Percentiles rank a stretch among this genome's conserved stretches.
Conservation (phyloP, 2,888 invertebrate species). For the Hirtodrosophila alboralis region DNA sequence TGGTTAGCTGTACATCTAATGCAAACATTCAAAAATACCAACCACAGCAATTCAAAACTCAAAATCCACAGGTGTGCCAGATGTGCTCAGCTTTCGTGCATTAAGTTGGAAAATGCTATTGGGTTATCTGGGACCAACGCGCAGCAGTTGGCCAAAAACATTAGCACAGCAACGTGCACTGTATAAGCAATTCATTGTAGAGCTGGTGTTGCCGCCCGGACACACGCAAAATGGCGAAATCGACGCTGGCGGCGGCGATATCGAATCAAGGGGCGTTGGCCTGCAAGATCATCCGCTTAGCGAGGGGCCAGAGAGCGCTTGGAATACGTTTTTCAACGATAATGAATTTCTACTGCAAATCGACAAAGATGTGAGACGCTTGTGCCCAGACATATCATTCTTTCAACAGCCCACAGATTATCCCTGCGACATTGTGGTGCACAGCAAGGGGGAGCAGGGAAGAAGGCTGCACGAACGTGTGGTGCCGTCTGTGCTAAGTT, state of each 20-base stretch:
- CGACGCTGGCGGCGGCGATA: conserved; percentile 74
- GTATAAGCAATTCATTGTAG: conserved; percentile 93
- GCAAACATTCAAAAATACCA: neutral
- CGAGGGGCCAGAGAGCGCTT: conserved; percentile 96
- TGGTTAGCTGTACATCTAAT: conserved; percentile 86
- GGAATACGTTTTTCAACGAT: conserved; percentile 97
- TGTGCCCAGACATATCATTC: conserved; percentile 98
- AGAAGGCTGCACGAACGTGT: conserved; percentile 94
- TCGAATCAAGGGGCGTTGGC: conserved; percentile 75
- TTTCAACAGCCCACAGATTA: conserved; percentile 97
- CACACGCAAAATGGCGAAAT: conserved; percentile 84
- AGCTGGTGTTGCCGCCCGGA: conserved; percentile 94
- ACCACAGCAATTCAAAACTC: neutral
- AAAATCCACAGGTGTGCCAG: conserved; percentile 92
- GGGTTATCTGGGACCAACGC: conserved; percentile 91
- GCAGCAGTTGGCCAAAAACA: conserved; percentile 88
- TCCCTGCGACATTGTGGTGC: conserved; percentile 92
- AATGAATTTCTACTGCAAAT: conserved; percentile 99
- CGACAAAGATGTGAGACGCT: conserved; percentile 96
- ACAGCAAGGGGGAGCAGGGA: conserved; percentile 89
- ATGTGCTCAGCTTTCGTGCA: conserved; percentile 92
- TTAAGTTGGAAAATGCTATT: conserved; percentile 95
- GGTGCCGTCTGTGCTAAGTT: conserved; percentile 92
- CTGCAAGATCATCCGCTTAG: conserved; percentile 94
- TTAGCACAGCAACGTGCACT: conserved; percentile 90